Percentiles rank a stretch among this genome's conserved stretches.
Conservation (phyloP, 2,888 invertebrate species). For the Cetonia aurata region DNA sequence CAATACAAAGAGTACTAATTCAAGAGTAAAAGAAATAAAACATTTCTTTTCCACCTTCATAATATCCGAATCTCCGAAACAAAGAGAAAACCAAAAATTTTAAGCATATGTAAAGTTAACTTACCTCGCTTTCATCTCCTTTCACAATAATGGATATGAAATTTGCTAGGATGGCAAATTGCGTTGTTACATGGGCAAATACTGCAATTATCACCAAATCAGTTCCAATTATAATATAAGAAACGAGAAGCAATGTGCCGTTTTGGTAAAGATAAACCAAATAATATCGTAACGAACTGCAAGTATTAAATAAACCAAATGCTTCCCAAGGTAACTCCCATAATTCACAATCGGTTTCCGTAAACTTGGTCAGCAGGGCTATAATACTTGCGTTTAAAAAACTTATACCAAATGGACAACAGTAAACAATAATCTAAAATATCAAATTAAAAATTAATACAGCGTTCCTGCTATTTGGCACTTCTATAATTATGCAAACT, state of each 20-base stretch:
- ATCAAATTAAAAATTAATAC: no score
- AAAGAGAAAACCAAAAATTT: no score
- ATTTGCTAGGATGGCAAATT: conserved; percentile 8
- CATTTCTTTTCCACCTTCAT: no score
- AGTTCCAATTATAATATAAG: background rate
- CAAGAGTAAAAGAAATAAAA: no score
- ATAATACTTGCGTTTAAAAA: background rate
- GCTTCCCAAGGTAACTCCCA: conserved; percentile 9
- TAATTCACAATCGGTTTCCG: background rate
- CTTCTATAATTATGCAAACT: no score
- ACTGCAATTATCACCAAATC: conserved; percentile 4
- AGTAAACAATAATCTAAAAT: no score
- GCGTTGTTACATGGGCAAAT: background rate
- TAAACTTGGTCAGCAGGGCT: background rate
- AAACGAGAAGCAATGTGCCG: background rate
- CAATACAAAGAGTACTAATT: no score
- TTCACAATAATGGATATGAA: no score
- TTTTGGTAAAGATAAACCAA: conserved; percentile 2
- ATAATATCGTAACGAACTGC: background rate
- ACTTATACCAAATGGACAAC: background rate
- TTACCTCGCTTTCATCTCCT: no score
- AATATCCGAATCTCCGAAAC: no score
- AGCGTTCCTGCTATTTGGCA: no score
- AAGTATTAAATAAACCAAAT: background rate
- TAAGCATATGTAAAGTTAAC: no score